phyloP scores from a whole-genome alignment of 2,797 vertebrate genomes.

The Apogon talboti region DNA sequence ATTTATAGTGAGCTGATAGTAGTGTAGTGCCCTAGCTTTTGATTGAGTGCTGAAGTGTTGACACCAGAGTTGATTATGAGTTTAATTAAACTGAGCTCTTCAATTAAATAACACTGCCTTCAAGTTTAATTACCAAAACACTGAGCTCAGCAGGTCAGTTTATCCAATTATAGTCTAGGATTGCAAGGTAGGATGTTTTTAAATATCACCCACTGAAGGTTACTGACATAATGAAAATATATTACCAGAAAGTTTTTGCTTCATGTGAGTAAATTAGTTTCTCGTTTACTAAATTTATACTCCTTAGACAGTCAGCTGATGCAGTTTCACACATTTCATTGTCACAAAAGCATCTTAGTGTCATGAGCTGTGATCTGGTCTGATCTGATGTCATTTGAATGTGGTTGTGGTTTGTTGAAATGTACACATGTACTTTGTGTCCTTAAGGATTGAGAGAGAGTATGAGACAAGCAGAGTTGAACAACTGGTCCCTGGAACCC shows the following conservation, averaged over 20 bases:
- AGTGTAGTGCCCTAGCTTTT: constrained; percentile 58
- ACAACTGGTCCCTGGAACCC: constrained; percentile 94
- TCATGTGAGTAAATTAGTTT: constrained; percentile 56
- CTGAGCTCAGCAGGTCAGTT: constrained; percentile 79
- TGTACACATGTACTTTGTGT: constrained; percentile 12
- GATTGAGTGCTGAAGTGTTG: constrained; percentile 76
- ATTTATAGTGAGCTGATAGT: constrained; percentile 47
- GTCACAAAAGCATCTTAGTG: constrained; percentile 39
- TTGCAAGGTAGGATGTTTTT: constrained; percentile 77
- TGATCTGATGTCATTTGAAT: constrained; percentile 2
- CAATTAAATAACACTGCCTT: constrained; percentile 77
- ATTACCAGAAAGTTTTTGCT: constrained; percentile 52
- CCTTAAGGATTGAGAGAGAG: constrained; percentile 90
- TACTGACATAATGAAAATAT: constrained; percentile 72
- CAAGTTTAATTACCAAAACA: constrained; percentile 82
- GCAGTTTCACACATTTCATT: constrained; percentile 49
- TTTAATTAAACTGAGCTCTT: constrained; percentile 81
- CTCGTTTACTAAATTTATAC: constrained; percentile 43
- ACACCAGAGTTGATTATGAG: constrained; percentile 75
- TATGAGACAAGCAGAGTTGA: constrained; percentile 94
- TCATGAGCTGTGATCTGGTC: constrained; percentile 11
- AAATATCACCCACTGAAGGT: constrained; percentile 77
- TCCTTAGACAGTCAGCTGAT: constrained; percentile 28
- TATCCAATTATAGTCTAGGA: constrained; percentile 78
- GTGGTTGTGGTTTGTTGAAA: constrained; percentile 13